Percentiles rank a stretch among this genome's conserved stretches.
Conservation (phyloP, 2,888 invertebrate genomes). For the Aphrophora alni region DNA sequence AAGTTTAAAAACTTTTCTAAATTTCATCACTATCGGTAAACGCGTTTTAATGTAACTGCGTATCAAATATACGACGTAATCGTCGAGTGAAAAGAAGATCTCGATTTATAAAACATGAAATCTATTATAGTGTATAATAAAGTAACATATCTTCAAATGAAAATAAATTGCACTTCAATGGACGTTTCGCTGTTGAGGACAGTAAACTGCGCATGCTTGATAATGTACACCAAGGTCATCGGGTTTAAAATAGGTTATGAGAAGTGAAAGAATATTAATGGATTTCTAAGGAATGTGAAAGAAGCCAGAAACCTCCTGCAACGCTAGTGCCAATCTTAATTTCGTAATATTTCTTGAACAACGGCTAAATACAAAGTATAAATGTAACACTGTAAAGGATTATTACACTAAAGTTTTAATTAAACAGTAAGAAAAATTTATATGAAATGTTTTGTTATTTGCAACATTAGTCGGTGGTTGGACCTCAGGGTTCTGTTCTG, state of each 20-base stretch:
- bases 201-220: neutral
- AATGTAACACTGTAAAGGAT: neutral
- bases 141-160: no score
- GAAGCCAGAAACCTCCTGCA: neutral
- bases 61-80: no score
- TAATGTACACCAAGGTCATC: neutral
- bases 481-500: no score
- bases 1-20: no score
- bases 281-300: neutral
- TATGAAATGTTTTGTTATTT: neutral
- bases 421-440: neutral
- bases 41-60: no score
- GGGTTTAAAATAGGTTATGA: neutral
- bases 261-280: conserved; percentile 9
- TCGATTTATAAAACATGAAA: no score
- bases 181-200: neutral
- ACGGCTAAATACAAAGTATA: neutral
- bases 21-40: no score
- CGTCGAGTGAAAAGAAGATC: no score
- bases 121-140: no score
- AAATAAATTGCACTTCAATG: neutral
- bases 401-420: neutral
- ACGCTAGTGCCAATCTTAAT: neutral
- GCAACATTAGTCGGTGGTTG: neutral
- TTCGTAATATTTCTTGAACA: neutral